Base-by-base conservation (phyloP, 2,888 invertebrate species). In the Crioceris asparagi region DNA sequence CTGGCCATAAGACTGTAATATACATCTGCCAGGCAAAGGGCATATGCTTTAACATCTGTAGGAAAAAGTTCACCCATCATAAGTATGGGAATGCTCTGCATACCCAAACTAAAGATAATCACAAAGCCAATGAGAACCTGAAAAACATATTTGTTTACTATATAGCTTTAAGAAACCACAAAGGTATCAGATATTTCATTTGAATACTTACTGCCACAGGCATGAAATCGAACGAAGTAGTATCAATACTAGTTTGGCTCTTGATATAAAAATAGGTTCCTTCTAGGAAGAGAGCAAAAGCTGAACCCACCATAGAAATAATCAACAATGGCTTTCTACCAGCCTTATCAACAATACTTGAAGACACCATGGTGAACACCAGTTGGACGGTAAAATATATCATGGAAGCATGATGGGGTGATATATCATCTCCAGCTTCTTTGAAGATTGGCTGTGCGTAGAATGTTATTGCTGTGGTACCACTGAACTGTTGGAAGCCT, bases 391-490 rank as follows among this genome's bases (percentile, higher is more conserved):
- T 66, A 36, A 58, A 59, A 39, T 59, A 61, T 10, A 59, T 55
- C 31, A 55, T 56, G 2, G 59, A 48, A 4, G 59, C 56, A 17
- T 47, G 45, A 17, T 52, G 54, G 4, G 70, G 62, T 2, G 68
- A 66, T 5, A 68, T 50, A 36, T 63, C 61, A 14, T 59, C 60
- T 3, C 59, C 62, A 1, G 64, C 56, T 17, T 65, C 62, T 15
- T 62, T 46, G 21, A 69, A 60, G 8, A 70, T 62, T 1, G 65
- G 64, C 44, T 77, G 74, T 1, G 74, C 69, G 51, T 77, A 77
- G 4, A 75, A 73, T 1, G 75, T 69, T 3, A 77, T 70, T 1
- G 75, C 75, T 19, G 74, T 74, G 40, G 74, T 74, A 2, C 77
- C 77, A 49, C 74, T 73, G 30, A 77, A 33, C 33, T 33, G 33